These are phyloP conservation scores for Athalia circularis DNA, from an alignment of 2,888 invertebrate genomes.

Conservation along the genomic window DNA sequence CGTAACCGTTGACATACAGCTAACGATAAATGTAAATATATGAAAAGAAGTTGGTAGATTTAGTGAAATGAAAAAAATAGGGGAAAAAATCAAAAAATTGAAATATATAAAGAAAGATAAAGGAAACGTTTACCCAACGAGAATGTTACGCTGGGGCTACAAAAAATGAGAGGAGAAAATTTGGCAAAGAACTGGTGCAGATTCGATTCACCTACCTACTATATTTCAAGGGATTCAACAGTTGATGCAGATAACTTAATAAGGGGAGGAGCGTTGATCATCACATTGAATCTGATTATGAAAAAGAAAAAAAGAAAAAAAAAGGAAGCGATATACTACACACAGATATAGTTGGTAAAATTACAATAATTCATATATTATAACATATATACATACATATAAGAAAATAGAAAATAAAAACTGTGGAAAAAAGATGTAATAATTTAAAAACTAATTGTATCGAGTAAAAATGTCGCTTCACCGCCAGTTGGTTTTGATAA, in stretches of 20 bases:
- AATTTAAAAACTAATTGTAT: background rate
- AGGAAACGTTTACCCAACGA: slow-evolving; percentile 17
- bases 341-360: background rate
- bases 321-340: too few species aligned
- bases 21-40: background rate
- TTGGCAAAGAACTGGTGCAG: slow-evolving; percentile 31
- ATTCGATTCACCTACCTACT: slow-evolving; percentile 23
- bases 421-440: background rate
- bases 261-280: background rate
- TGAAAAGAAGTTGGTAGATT: background rate
- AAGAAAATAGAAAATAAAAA: background rate
- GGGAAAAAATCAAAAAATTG: background rate
- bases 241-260: slow-evolving; percentile 22
- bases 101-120: background rate
- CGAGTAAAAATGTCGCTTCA: background rate
- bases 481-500: background rate
- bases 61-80: background rate
- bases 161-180: slow-evolving; percentile 5
- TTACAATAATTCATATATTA: slow-evolving; percentile 5
- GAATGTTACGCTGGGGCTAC: background rate
- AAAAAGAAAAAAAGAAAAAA: too few species aligned
- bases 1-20: background rate
- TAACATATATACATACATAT: slow-evolving; percentile 16
- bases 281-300: too few species aligned
- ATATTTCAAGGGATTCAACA: slow-evolving; percentile 15